Evolutionary conservation across 2,888 invertebrate genomes (phyloP).

Genomic region (Chrysolina americana): DNA sequence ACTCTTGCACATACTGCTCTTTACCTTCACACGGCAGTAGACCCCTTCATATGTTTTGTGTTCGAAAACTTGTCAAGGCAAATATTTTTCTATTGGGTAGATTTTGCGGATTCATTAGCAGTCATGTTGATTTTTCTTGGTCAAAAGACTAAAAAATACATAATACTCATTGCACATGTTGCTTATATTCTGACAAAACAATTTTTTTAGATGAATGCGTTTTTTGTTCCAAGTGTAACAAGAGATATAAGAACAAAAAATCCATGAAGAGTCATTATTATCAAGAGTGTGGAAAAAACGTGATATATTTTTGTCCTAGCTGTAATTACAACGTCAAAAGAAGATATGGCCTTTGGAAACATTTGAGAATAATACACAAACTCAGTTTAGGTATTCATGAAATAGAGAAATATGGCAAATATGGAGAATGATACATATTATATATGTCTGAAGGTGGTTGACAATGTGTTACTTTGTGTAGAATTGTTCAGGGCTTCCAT

Average conservation of each 20-base stretch:
- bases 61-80: no score
- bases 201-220: background rate
- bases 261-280: slow-evolving; percentile 6
- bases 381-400: background rate
- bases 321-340: background rate
- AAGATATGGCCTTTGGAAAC: background rate
- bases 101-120: background rate
- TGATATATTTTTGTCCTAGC: background rate
- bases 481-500: no score
- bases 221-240: background rate
- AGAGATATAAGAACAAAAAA: background rate
- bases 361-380: background rate
- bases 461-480: no score
- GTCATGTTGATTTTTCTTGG: background rate
- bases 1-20: no score
- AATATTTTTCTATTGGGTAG: no score
- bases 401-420: background rate
- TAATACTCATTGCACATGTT: no score
- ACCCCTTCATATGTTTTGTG: no score
- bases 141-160: no score
- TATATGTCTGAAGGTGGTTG: no score
- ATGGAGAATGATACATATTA: background rate
- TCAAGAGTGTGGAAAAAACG: slow-evolving; percentile 1
- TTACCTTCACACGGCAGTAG: no score
- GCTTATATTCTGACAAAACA: background rate